Evolutionary conservation across 2,888 invertebrate genomes (phyloP).

Genomic region (Leuctra nigra): DNA sequence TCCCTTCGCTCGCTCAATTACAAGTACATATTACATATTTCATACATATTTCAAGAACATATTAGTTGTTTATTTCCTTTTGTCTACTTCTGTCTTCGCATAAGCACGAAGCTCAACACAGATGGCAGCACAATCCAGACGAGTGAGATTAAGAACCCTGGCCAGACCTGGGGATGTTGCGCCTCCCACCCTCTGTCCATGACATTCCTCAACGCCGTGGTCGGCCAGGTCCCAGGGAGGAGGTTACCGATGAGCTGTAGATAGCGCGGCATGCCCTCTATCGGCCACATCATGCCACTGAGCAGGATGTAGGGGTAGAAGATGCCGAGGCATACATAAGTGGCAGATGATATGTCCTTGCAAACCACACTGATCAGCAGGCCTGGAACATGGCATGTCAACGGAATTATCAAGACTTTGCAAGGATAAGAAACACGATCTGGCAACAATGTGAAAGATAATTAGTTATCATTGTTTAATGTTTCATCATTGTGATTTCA

Average conservation of each 20-base stretch:
- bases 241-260: slow-evolving; percentile 55
- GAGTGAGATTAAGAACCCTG: slow-evolving; percentile 60
- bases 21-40: too few species aligned
- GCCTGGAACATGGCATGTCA: slow-evolving; percentile 45
- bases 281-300: slow-evolving; percentile 68
- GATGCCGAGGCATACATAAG: slow-evolving; percentile 79
- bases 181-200: slow-evolving; percentile 69
- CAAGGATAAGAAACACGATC: too few species aligned
- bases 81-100: slow-evolving; percentile 16
- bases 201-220: slow-evolving; percentile 66
- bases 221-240: slow-evolving; percentile 75
- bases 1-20: too few species aligned
- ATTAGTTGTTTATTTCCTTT: too few species aligned
- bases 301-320: slow-evolving; percentile 85
- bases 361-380: slow-evolving; percentile 77
- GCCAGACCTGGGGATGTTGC: slow-evolving; percentile 59
- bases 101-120: slow-evolving; percentile 9
- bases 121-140: slow-evolving; percentile 51
- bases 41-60: too few species aligned
- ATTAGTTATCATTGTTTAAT: too few species aligned
- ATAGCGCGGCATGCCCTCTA: slow-evolving; percentile 55
- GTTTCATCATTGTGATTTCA: too few species aligned
- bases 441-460: too few species aligned
- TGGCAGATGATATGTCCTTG: slow-evolving; percentile 69
- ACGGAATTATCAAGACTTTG: too few species aligned